Evolutionary conservation across 2,888 invertebrate species (phyloP).

Genomic region (Craniophora ligustri): DNA sequence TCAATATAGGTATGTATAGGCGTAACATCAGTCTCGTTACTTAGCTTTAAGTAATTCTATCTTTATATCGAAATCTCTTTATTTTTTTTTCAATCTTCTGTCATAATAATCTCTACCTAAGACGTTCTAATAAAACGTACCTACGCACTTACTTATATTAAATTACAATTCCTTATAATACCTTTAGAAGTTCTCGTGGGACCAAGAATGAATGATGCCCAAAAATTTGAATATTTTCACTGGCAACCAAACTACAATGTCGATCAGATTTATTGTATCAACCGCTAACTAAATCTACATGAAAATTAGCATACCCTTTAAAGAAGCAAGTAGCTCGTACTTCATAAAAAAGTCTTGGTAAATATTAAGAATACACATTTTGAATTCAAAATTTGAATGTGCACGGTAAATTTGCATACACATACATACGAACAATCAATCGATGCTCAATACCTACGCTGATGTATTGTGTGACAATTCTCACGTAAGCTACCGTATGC

Average conservation of each 20-base stretch:
- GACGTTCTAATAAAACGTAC: neutral
- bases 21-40: too few relatives aligned
- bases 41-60: too few relatives aligned
- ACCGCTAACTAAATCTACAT: slow-evolving; percentile 41
- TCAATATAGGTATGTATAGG: too few relatives aligned
- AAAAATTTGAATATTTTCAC: slow-evolving; percentile 22
- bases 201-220: slow-evolving; percentile 11
- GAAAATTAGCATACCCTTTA: slow-evolving; percentile 42
- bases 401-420: slow-evolving; percentile 66
- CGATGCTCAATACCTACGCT: slow-evolving; percentile 52
- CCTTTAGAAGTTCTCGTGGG: slow-evolving; percentile 20
- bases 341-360: slow-evolving; percentile 23
- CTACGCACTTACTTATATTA: neutral
- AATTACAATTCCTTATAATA: slow-evolving; percentile 4
- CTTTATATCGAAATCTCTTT: too few relatives aligned
- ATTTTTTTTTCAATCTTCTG: too few relatives aligned
- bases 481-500: slow-evolving; percentile 74
- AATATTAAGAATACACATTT: slow-evolving; percentile 58
- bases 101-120: too few relatives aligned
- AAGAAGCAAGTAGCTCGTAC: slow-evolving; percentile 20
- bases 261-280: slow-evolving; percentile 41
- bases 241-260: slow-evolving; percentile 10
- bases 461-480: slow-evolving; percentile 60
- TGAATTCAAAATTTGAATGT: slow-evolving; percentile 60
- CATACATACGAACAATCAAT: slow-evolving; percentile 71